Evolutionary conservation across 2,888 invertebrate species (phyloP).

Genomic region (Drosophila maculinotata): DNA sequence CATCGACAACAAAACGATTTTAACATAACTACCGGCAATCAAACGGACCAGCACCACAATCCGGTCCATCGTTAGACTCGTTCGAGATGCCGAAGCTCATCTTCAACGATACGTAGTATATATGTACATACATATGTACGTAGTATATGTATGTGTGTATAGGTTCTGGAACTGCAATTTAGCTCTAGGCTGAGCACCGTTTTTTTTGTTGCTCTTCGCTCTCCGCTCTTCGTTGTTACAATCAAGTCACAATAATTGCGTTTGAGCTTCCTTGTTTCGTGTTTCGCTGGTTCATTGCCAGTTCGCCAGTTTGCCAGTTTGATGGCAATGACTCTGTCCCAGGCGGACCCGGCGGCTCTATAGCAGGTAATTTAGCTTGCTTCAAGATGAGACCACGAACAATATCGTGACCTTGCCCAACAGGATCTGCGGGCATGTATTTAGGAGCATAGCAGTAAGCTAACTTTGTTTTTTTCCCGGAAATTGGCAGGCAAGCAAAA

Average conservation of each 20-base stretch:
- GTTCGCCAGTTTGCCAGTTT: slow-evolving; percentile 76
- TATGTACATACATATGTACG: neutral
- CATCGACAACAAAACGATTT: slow-evolving; percentile 51
- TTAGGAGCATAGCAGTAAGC: slow-evolving; percentile 16
- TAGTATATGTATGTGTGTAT: slow-evolving; percentile 14
- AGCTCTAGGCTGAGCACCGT: slow-evolving; percentile 48
- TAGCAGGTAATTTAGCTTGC: slow-evolving; percentile 41
- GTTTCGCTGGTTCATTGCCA: slow-evolving; percentile 71
- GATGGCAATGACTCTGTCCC: slow-evolving; percentile 67
- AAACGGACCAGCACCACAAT: slow-evolving; percentile 44
- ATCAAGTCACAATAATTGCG: slow-evolving; percentile 53
- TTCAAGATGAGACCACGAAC: slow-evolving; percentile 31
- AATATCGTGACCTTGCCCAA: slow-evolving; percentile 43
- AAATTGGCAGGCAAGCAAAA: slow-evolving; percentile 1
- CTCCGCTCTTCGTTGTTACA: slow-evolving; percentile 19
- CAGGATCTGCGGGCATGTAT: slow-evolving; percentile 31
- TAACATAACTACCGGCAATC: slow-evolving; percentile 71
- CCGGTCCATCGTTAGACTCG: slow-evolving; percentile 73
- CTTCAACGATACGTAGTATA: slow-evolving; percentile 17
- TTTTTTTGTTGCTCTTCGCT: slow-evolving; percentile 7
- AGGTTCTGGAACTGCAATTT: slow-evolving; percentile 74
- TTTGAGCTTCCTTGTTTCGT: slow-evolving; percentile 76
- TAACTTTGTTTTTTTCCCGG: slow-evolving; percentile 5
- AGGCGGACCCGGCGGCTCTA: slow-evolving; percentile 22
- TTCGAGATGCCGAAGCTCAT: slow-evolving; percentile 69